These are phyloP conservation scores for Argyresthia goedartella DNA, from an alignment of 2,888 invertebrate species.

Conservation along the genomic window DNA sequence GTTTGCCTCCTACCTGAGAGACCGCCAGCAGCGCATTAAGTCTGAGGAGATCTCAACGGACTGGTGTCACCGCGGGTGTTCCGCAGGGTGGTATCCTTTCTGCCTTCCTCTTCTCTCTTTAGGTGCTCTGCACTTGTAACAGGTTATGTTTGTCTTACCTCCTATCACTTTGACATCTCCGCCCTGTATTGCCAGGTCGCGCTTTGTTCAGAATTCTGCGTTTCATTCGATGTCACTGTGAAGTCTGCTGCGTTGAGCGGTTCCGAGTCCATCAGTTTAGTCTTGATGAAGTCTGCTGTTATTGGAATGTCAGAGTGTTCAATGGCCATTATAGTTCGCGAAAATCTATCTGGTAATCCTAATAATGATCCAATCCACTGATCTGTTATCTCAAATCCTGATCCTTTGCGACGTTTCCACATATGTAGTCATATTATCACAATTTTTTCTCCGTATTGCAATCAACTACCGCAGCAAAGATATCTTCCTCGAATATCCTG, in stretches of 20 bases:
- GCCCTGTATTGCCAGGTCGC: not conserved
- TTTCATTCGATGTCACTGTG: not conserved
- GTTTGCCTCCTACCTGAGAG: no score
- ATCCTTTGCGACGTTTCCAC: conserved; percentile 11
- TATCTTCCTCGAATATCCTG: conserved; percentile 7
- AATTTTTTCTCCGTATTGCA: conserved; percentile 9
- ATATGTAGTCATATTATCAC: conserved; percentile 8
- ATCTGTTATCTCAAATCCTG: conserved; percentile 12
- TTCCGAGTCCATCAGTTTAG: conserved; percentile 19
- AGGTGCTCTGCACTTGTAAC: not conserved
- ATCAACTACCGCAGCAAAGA: conserved; percentile 7
- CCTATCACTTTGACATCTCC: no score
- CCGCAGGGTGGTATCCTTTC: no score
- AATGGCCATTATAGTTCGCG: conserved; percentile 15
- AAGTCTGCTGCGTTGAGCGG: no score
- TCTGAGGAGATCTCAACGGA: no score
- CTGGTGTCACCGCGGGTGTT: no score
- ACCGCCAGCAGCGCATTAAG: no score
- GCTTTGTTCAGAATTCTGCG: not conserved
- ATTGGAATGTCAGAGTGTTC: conserved; percentile 15
- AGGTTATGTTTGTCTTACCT: no score
- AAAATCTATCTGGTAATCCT: conserved; percentile 1
- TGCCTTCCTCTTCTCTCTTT: no score
- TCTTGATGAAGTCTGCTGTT: conserved; percentile 20
- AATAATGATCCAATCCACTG: conserved; percentile 12